A percentile compares a stretch with the other conserved stretches of the same genome.
Evolutionary conservation across 2,797 vertebrate species (phyloP).

Genomic region (Sebastes diaconus): DNA sequence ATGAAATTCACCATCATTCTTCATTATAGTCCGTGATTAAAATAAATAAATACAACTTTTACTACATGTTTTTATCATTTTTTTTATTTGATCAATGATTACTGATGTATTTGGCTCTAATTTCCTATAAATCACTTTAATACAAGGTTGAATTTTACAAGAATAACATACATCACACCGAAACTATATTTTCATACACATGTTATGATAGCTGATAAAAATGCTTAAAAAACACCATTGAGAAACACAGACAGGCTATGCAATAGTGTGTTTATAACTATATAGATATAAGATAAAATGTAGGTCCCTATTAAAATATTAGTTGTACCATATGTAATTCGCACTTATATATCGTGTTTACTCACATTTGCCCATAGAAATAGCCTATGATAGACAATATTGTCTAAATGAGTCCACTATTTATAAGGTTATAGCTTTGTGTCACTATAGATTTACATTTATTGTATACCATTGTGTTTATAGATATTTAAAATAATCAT

Average conservation of each 20-base stretch:
- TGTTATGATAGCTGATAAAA: background rate
- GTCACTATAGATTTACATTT: background rate
- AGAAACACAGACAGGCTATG: background rate
- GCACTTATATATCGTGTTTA: background rate
- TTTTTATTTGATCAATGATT: background rate
- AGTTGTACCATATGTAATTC: background rate
- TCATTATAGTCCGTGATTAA: background rate
- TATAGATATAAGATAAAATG: background rate
- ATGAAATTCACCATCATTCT: slow-evolving; percentile 33
- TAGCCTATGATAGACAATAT: background rate
- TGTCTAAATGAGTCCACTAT: background rate
- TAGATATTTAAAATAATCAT: background rate
- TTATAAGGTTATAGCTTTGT: background rate
- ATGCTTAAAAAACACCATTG: background rate
- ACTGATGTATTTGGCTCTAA: background rate
- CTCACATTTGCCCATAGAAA: background rate
- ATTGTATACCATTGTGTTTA: background rate
- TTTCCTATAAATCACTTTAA: background rate
- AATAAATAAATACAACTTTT: background rate
- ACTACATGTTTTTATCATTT: background rate
- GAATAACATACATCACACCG: background rate
- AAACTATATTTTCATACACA: background rate
- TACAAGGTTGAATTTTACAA: background rate
- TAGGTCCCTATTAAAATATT: background rate
- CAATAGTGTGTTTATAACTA: background rate